Evolutionary conservation across 2,113 vertebrate species (phyloP).

Genomic region (Megalops atlanticus): DNA sequence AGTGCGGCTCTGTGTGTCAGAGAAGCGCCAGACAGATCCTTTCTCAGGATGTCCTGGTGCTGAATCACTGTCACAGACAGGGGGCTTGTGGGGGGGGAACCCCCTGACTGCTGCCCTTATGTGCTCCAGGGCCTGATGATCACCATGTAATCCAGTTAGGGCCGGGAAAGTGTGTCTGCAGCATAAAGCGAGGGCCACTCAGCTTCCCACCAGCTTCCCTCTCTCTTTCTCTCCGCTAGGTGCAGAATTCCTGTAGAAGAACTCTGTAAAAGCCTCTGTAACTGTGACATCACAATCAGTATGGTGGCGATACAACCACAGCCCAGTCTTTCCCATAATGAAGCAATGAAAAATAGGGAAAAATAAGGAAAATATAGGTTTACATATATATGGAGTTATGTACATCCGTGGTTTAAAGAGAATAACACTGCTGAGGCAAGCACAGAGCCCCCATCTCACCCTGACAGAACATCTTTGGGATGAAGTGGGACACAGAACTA

Average conservation of each 20-base stretch:
- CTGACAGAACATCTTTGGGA: too few relatives aligned
- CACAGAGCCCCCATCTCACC: too few relatives aligned
- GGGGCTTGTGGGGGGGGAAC: slow-evolving; percentile 1
- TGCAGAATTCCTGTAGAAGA: too few relatives aligned
- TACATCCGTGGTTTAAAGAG: too few relatives aligned
- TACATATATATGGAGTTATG: too few relatives aligned
- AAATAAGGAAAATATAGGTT: background rate
- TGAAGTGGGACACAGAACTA: too few relatives aligned
- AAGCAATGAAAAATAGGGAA: too few relatives aligned
- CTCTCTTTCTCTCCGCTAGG: background rate
- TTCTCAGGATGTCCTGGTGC: background rate
- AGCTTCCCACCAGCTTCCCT: background rate
- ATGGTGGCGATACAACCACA: background rate
- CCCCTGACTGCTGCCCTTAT: too few relatives aligned
- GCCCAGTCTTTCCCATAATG: too few relatives aligned
- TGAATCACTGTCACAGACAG: background rate
- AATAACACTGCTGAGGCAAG: too few relatives aligned
- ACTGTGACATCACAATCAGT: background rate
- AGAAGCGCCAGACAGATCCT: background rate
- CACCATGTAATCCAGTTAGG: slow-evolving; percentile 1
- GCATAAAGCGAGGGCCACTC: background rate
- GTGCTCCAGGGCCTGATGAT: background rate
- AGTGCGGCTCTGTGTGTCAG: background rate
- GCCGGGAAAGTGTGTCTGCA: background rate
- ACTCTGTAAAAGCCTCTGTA: background rate